Conservation (phyloP, 37 sponge, comb jelly and placozoan genomes). For the Ianthella basta region DNA sequence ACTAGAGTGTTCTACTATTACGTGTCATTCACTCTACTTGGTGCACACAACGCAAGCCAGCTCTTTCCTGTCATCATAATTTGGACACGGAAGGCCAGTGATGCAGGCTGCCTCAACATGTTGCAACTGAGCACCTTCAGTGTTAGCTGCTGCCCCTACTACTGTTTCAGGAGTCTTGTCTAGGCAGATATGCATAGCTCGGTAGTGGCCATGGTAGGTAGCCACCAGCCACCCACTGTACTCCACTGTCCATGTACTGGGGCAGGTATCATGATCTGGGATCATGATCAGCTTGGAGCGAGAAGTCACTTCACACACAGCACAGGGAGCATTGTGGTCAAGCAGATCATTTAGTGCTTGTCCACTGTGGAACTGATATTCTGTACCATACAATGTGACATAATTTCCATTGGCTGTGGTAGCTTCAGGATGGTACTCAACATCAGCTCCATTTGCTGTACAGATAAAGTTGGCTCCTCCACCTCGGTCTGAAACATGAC, state of each 20-base stretch:
- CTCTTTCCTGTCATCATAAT: conserved; percentile 42
- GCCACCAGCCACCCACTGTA: conserved; percentile 64
- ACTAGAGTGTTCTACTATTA: neutral
- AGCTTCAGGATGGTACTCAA: conserved; percentile 15
- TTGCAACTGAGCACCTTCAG: conserved; percentile 38
- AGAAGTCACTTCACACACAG: conserved; percentile 47
- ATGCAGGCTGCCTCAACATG: conserved; percentile 44
- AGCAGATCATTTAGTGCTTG: neutral
- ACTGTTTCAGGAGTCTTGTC: conserved; percentile 47
- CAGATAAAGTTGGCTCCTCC: conserved; percentile 35
- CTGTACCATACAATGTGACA: conserved; percentile 29
- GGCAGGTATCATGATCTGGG: conserved; percentile 45
- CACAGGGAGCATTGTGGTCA: conserved; percentile 58
- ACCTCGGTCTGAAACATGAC: neutral
- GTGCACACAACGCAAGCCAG: conserved; percentile 65
- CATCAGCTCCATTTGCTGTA: neutral
- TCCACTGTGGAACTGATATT: conserved; percentile 12
- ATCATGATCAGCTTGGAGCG: conserved; percentile 44
- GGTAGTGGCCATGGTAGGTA: neutral
- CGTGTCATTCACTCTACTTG: neutral
- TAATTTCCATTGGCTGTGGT: conserved; percentile 10
- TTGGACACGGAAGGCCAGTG: conserved; percentile 44
- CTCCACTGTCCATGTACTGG: conserved; percentile 48
- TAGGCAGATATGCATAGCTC: conserved; percentile 46
- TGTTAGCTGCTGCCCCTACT: conserved; percentile 5